phyloP scores from a whole-genome alignment of 1,140 invertebrate species.

The Saccostrea glomerata region DNA sequence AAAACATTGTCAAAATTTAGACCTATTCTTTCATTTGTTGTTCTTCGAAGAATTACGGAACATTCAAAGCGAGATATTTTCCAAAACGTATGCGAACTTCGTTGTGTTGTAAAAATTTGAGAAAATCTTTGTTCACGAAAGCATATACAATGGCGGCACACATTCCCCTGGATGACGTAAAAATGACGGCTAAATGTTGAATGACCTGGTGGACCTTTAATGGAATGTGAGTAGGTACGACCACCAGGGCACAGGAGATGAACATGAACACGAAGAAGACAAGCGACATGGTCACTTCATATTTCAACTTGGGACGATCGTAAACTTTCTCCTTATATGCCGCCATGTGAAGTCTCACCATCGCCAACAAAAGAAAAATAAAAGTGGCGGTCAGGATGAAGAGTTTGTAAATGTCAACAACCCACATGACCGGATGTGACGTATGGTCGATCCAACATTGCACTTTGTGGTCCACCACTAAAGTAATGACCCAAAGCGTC shows the following conservation, averaged over 20 bases:
- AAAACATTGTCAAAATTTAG: too few species aligned
- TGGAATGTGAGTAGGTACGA: constrained; percentile 41
- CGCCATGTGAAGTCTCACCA: constrained; percentile 1
- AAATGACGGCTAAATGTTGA: constrained; percentile 41
- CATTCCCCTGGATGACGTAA: constrained; percentile 48
- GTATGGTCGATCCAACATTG: constrained; percentile 50
- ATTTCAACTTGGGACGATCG: constrained; percentile 36
- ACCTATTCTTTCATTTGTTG: not conserved
- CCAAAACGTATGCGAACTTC: constrained; percentile 12
- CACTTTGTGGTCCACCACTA: constrained; percentile 47
- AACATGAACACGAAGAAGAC: constrained; percentile 18
- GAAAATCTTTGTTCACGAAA: constrained; percentile 41
- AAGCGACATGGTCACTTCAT: constrained; percentile 23
- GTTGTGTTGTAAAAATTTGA: constrained; percentile 41
- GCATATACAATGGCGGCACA: constrained; percentile 47
- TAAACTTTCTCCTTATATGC: constrained; percentile 33
- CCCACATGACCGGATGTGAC: constrained; percentile 48
- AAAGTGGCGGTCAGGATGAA: constrained; percentile 20
- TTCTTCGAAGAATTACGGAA: not conserved
- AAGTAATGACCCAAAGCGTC: constrained; percentile 46
- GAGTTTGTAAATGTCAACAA: constrained; percentile 49
- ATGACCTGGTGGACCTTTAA: not conserved
- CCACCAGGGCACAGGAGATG: constrained; percentile 8
- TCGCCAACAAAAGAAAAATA: constrained; percentile 21
- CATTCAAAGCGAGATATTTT: constrained; percentile 6